phyloP scores from a whole-genome alignment of 2,797 vertebrate genomes.

The Artibeus lituratus region DNA sequence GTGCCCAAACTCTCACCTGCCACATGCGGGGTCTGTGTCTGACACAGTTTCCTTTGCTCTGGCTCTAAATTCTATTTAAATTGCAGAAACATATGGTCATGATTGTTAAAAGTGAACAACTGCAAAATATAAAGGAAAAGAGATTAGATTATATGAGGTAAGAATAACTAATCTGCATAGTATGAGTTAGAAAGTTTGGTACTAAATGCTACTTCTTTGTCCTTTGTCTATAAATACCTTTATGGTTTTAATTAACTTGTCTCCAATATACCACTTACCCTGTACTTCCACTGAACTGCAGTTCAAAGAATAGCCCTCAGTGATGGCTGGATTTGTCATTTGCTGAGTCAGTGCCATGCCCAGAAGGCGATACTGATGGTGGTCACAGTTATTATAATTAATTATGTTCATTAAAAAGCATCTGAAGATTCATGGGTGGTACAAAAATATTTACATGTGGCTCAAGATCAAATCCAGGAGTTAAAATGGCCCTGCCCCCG shows the following conservation, averaged over 20 bases:
- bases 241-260: slow-evolving; percentile 4
- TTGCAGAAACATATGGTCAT: background rate
- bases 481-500: slow-evolving; percentile 9
- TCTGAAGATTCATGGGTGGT: slow-evolving; percentile 14
- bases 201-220: background rate
- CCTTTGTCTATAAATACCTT: background rate
- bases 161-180: background rate
- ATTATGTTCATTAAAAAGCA: background rate
- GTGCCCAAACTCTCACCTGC: background rate
- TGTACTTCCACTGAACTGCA: background rate
- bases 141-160: background rate
- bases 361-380: background rate
- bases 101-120: background rate
- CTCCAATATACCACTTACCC: background rate
- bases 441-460: slow-evolving; percentile 3
- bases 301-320: background rate
- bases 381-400: background rate
- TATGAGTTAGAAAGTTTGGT: background rate
- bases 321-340: background rate
- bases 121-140: background rate
- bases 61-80: slow-evolving; percentile 2
- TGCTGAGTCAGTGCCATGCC: background rate
- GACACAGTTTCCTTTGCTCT: background rate
- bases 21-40: background rate
- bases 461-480: background rate